Percentiles rank a stretch among this genome's conserved stretches.
These are phyloP conservation scores for Colistium nudipinnis DNA, from an alignment of 2,113 vertebrate genomes.

Conservation along the genomic window DNA sequence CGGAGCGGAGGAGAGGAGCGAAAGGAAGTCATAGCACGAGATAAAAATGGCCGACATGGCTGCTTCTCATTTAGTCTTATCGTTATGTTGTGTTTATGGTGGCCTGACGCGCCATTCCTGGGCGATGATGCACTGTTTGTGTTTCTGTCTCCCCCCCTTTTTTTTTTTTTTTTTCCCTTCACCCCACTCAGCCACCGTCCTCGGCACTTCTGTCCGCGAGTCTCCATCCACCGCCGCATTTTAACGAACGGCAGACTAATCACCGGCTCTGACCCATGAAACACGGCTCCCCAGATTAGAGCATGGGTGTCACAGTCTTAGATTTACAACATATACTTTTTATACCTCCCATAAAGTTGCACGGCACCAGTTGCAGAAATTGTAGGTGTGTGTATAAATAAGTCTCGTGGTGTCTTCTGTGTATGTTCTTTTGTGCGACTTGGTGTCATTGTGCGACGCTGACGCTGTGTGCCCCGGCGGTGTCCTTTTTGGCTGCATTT, in stretches of 20 bases:
- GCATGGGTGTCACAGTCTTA: constrained; percentile 17
- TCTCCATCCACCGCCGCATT: constrained; percentile 8
- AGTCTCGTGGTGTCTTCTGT: constrained; percentile 19
- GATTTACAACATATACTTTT: constrained; percentile 27
- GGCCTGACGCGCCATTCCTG: constrained; percentile 22
- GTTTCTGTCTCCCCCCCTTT: no score
- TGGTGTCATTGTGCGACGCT: constrained; percentile 58
- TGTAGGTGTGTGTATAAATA: constrained; percentile 40
- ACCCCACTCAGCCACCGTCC: constrained; percentile 14
- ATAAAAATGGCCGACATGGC: constrained; percentile 40
- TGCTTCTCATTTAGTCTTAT: constrained; percentile 54
- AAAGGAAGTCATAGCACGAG: constrained; percentile 35
- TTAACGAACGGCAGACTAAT: constrained; percentile 16
- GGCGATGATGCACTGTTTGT: no score
- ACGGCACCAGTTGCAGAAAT: constrained; percentile 45
- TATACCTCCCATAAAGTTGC: constrained; percentile 20
- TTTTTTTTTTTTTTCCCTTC: no score
- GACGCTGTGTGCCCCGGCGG: constrained; percentile 47
- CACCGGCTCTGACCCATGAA: constrained; percentile 5
- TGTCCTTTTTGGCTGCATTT: constrained; percentile 69
- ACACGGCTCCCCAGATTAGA: constrained; percentile 14
- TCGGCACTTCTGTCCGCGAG: constrained; percentile 8
- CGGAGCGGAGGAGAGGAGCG: no score
- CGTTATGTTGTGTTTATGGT: constrained; percentile 47
- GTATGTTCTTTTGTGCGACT: constrained; percentile 21